Conservation (phyloP, 2,113 vertebrate genomes). For the Tragelaphus strepsiceros region DNA sequence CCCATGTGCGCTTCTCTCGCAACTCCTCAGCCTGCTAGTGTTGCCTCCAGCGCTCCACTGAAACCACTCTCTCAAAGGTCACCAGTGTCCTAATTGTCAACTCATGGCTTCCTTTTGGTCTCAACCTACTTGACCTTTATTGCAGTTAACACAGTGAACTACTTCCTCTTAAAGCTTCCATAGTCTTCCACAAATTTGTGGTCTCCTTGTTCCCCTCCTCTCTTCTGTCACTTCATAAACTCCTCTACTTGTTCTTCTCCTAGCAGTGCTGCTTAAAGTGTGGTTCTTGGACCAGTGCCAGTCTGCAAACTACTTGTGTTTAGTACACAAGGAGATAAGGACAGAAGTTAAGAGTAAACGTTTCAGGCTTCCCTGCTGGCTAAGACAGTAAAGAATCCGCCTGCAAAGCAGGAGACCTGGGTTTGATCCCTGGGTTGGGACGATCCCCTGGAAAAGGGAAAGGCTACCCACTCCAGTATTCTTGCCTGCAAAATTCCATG, state of each 20-base stretch:
- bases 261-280: background rate
- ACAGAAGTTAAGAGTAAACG: background rate
- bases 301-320: background rate
- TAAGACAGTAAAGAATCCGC: background rate
- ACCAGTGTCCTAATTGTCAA: background rate
- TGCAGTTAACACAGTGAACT: background rate
- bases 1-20: background rate
- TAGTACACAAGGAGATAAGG: background rate
- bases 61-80: slow-evolving; percentile 15
- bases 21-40: background rate
- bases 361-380: background rate
- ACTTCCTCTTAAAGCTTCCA: background rate
- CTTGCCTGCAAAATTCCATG: background rate
- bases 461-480: background rate
- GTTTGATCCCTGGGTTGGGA: background rate
- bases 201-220: background rate
- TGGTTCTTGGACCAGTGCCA: background rate
- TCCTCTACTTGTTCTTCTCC: background rate
- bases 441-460: background rate
- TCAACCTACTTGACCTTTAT: background rate
- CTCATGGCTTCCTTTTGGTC: background rate
- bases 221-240: background rate
- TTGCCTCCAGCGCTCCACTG: background rate
- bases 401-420: background rate
- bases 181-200: background rate